Base-by-base conservation (phyloP, 2,888 invertebrate genomes). In the Spatulosminthurus flaviceps region DNA sequence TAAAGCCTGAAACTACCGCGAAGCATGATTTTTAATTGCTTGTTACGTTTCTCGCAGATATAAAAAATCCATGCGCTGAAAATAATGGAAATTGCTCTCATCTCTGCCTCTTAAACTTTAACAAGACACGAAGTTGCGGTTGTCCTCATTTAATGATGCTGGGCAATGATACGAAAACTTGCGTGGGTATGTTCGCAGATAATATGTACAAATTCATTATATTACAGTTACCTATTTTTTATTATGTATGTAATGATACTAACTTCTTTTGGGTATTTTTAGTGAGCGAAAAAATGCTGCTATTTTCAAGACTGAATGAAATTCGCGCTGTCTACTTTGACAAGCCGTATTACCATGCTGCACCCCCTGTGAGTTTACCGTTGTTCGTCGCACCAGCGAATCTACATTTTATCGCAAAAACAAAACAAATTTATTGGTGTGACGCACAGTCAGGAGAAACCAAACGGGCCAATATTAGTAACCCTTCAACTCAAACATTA, bases 141-240 rank as follows among this genome's bases (percentile, higher is more conserved):
- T 95, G 95, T 87, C 95, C 95, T 24, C 95, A 96, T 89, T 91
- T 95, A 75, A 95, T 94, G 93, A 91, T 93, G 64, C 89, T 96
- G 34, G 90, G 90, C 79, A 83, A 87, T 0, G 92, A 95, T 87
- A 89, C 90, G 78, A 89, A 88, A 84, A 92, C 91, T n/a, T 93
- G 93, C 87, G 89, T 90, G 83, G 90, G 92, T 92, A 88, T 88
- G 90, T 34, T 34, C 21, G n/a, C 51, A 51, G 5, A 19, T 13
- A 51, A 51, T 51, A 11, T 66, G n/a, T 43, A 41, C 9, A 9
- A 7, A 34, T n/a, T n/a, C n/a, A n/a, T n/a, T n/a, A n/a, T n/a
- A n/a, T n/a, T n/a, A n/a, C n/a, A n/a, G n/a, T n/a, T n/a, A 41
- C 22, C 29, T 21, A 43, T 67, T 26, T 51, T 1, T 19, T 41